Evolutionary conservation across 2,113 vertebrate genomes (phyloP).

Genomic region (human (Homo sapiens)): DNA sequence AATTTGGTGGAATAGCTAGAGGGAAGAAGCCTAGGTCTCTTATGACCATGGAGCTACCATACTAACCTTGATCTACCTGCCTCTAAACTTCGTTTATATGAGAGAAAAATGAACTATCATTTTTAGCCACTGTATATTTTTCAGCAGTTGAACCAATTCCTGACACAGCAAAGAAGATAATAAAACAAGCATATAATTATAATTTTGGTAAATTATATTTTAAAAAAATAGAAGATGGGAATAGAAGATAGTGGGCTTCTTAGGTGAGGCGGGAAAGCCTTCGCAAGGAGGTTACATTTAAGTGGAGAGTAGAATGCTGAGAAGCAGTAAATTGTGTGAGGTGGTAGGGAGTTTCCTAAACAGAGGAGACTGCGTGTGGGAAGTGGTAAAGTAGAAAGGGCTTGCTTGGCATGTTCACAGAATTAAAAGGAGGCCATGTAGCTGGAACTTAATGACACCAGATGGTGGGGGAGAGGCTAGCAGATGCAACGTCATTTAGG

Average conservation of each 20-base stretch:
- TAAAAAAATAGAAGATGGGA: not conserved
- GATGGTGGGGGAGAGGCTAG: not conserved
- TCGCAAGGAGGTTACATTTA: not conserved
- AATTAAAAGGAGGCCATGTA: not conserved
- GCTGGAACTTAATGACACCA: not conserved
- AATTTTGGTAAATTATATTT: not conserved
- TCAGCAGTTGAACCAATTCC: not conserved
- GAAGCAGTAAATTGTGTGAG: not conserved
- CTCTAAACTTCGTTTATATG: not conserved
- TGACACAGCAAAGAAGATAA: not conserved
- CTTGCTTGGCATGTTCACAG: not conserved
- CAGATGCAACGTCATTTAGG: not conserved
- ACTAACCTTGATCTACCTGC: not conserved
- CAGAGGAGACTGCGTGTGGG: not conserved
- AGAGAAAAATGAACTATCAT: not conserved
- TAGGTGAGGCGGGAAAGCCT: not conserved
- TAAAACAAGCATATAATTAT: not conserved
- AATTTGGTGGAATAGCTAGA: not conserved
- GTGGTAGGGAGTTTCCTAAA: not conserved
- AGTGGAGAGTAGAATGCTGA: not conserved
- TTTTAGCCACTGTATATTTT: not conserved
- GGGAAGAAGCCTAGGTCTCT: not conserved
- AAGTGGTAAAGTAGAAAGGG: not conserved
- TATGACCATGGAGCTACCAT: not conserved
- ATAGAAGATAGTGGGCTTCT: not conserved